These are phyloP conservation scores for Platycercus adscitus DNA, from an alignment of 2,113 vertebrate species.

Conservation along the genomic window DNA sequence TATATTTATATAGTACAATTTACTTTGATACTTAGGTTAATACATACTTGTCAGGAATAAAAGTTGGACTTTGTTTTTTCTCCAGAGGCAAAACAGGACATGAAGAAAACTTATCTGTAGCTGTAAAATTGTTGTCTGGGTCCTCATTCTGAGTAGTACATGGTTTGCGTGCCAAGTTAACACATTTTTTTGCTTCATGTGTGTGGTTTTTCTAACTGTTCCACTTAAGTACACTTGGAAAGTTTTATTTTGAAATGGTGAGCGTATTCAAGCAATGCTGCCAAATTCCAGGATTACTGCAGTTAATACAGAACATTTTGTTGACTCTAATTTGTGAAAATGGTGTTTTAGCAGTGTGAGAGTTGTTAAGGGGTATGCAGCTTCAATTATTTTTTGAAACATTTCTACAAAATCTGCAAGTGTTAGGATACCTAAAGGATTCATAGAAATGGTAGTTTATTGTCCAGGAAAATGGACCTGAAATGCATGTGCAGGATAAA, in stretches of 20 bases:
- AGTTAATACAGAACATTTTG: neutral
- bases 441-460: neutral
- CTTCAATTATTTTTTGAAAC: neutral
- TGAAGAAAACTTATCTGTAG: neutral
- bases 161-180: neutral
- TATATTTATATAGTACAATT: neutral
- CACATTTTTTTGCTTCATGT: neutral
- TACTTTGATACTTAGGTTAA: neutral
- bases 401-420: neutral
- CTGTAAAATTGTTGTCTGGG: neutral
- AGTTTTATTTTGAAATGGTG: neutral
- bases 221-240: neutral
- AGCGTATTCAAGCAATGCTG: neutral
- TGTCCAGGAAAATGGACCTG: neutral
- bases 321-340: conserved; percentile 15
- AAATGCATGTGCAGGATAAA: neutral
- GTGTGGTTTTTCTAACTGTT: neutral
- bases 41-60: neutral
- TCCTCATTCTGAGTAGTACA: neutral
- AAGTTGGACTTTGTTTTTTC: neutral
- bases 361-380: neutral
- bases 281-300: conserved; percentile 21
- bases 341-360: neutral
- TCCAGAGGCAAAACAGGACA: neutral
- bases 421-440: neutral